A percentile compares a stretch with the other conserved stretches of the same genome.
Evolutionary conservation across 2,113 vertebrate genomes (phyloP).

Genomic region (Hemicordylus capensis): DNA sequence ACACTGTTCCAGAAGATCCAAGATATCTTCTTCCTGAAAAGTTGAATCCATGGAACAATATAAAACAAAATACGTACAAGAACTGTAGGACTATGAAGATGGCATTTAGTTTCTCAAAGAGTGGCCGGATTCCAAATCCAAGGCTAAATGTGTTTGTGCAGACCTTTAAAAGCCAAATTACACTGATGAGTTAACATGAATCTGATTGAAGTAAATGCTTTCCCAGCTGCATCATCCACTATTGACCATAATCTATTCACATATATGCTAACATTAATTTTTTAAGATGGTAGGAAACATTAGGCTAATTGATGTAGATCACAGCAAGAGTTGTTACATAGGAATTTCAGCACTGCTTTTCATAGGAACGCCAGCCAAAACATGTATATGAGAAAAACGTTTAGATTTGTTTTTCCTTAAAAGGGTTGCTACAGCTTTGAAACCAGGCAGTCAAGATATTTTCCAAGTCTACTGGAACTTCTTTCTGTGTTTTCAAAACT

Average conservation of each 20-base stretch:
- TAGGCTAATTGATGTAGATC: neutral
- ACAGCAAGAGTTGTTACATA: neutral
- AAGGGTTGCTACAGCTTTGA: neutral
- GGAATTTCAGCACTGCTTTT: neutral
- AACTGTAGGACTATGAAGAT: neutral
- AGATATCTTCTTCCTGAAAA: conserved; percentile 94
- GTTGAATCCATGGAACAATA: conserved; percentile 16
- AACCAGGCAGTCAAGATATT: neutral
- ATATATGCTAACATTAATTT: neutral
- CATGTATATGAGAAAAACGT: neutral
- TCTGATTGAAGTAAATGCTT: neutral
- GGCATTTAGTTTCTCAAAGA: neutral
- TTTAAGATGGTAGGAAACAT: neutral
- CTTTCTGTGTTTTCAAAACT: neutral
- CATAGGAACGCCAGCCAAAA: neutral
- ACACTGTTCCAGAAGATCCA: conserved; percentile 96
- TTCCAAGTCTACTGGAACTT: neutral
- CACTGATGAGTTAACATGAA: neutral
- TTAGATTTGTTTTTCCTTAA: neutral
- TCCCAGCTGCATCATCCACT: neutral
- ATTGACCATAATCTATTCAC: neutral
- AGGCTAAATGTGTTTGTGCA: neutral
- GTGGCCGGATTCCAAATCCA: neutral
- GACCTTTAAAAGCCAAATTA: neutral
- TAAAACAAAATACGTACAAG: conserved; percentile 9